Percentiles rank a stretch among this genome's conserved stretches.
These are phyloP conservation scores for Chloebia gouldiae DNA, from an alignment of 2,113 vertebrate genomes.

Conservation along the genomic window DNA sequence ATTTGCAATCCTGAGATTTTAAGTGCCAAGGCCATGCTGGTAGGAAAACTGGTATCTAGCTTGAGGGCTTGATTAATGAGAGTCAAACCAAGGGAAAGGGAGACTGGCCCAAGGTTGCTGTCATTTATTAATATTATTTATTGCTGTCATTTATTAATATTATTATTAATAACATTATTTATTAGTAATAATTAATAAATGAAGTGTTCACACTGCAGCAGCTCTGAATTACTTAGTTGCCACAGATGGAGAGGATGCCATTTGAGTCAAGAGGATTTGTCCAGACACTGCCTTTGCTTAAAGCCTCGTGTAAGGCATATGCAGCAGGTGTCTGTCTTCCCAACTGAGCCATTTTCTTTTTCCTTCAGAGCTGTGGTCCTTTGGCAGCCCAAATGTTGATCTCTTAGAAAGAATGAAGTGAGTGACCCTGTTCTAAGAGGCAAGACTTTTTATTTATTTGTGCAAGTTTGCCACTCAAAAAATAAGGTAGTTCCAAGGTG, in stretches of 20 bases:
- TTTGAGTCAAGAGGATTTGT: background rate
- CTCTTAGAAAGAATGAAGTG: background rate
- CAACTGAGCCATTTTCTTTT: background rate
- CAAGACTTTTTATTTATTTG: background rate
- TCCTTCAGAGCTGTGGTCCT: background rate
- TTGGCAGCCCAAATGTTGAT: background rate
- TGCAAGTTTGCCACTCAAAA: background rate
- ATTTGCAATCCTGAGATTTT: background rate
- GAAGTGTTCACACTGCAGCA: background rate
- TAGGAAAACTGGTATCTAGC: background rate
- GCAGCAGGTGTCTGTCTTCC: background rate
- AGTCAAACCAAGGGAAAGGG: background rate
- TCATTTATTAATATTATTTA: background rate
- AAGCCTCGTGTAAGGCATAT: background rate
- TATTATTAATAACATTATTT: no score
- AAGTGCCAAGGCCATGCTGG: background rate
- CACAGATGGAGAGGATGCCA: background rate
- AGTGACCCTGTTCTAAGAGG: background rate
- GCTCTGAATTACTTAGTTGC: background rate
- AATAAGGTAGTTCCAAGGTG: background rate
- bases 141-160: no score
- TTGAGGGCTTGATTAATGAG: background rate
- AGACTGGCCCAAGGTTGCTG: background rate
- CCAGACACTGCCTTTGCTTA: background rate
- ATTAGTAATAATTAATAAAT: background rate